These are phyloP conservation scores for Enteromius fasciolatus DNA, from an alignment of 2,797 vertebrate genomes.

Conservation along the genomic window DNA sequence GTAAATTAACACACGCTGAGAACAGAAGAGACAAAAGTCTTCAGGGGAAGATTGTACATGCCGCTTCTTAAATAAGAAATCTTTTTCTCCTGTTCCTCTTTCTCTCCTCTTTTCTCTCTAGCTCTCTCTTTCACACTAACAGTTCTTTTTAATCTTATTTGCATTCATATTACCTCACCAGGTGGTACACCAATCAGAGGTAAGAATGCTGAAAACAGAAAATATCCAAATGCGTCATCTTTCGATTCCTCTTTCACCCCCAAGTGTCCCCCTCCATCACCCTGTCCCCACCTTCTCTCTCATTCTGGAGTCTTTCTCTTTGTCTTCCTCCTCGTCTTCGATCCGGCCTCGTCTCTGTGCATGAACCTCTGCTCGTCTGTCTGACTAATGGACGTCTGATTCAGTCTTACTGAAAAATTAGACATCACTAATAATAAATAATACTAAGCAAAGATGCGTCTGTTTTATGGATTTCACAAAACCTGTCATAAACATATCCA, in stretches of 20 bases:
- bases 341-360: constrained; percentile 57
- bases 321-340: constrained; percentile 68
- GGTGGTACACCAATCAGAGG: constrained; percentile 99
- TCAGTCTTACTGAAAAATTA: constrained; percentile 46
- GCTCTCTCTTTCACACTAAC: constrained; percentile 87
- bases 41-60: constrained; percentile 23
- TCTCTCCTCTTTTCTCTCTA: constrained; percentile 76
- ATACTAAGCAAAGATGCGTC: neutral
- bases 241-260: constrained; percentile 44
- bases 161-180: constrained; percentile 99
- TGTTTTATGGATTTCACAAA: neutral
- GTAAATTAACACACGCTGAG: constrained; percentile 7
- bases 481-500: neutral
- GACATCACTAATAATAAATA: constrained; percentile 55
- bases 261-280: constrained; percentile 71
- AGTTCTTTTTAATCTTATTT: constrained; percentile 98
- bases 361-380: constrained; percentile 70
- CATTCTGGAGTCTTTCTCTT: constrained; percentile 57
- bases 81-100: constrained; percentile 73
- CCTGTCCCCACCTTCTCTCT: constrained; percentile 73
- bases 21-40: constrained; percentile 11
- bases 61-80: constrained; percentile 53
- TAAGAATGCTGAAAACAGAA: constrained; percentile 94
- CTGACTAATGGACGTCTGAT: constrained; percentile 63
- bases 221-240: constrained; percentile 71